Evolutionary conservation across 2,888 invertebrate genomes (phyloP).

Genomic region (Noctua fimbriata): DNA sequence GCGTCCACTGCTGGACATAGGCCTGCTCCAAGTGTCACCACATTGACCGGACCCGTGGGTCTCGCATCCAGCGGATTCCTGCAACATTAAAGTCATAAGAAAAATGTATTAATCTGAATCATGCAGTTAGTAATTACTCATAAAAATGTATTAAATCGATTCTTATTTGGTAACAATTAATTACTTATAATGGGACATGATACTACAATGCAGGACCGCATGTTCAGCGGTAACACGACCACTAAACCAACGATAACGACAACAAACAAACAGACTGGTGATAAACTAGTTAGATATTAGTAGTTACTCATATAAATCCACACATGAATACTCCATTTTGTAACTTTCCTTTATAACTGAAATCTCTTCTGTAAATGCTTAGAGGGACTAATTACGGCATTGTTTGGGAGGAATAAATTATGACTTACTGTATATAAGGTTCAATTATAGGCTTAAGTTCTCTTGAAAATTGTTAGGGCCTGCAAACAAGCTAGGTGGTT

Average conservation of each 20-base stretch:
- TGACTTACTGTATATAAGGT: background rate
- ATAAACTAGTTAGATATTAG: background rate
- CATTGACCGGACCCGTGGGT: too few relatives aligned
- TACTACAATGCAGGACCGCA: background rate
- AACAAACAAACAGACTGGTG: background rate
- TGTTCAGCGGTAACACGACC: background rate
- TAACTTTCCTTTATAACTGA: slow-evolving; percentile 2
- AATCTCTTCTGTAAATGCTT: slow-evolving; percentile 10
- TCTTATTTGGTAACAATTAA: too few relatives aligned
- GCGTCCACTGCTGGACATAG: too few relatives aligned
- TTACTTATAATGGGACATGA: too few relatives aligned
- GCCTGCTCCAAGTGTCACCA: too few relatives aligned
- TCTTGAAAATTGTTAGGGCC: too few relatives aligned
- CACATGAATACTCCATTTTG: background rate
- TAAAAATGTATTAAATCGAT: too few relatives aligned
- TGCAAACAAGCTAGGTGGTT: background rate
- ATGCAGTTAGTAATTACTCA: too few relatives aligned
- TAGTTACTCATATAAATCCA: background rate
- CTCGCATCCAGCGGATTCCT: too few relatives aligned
- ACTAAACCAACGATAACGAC: background rate
- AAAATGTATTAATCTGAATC: too few relatives aligned
- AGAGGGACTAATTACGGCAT: slow-evolving; percentile 4
- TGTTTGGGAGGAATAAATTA: slow-evolving; percentile 14
- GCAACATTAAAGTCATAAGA: too few relatives aligned
- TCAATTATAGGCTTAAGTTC: background rate